Base-by-base conservation (phyloP, 2,888 invertebrate genomes). In the Chaetoderma sp. region DNA sequence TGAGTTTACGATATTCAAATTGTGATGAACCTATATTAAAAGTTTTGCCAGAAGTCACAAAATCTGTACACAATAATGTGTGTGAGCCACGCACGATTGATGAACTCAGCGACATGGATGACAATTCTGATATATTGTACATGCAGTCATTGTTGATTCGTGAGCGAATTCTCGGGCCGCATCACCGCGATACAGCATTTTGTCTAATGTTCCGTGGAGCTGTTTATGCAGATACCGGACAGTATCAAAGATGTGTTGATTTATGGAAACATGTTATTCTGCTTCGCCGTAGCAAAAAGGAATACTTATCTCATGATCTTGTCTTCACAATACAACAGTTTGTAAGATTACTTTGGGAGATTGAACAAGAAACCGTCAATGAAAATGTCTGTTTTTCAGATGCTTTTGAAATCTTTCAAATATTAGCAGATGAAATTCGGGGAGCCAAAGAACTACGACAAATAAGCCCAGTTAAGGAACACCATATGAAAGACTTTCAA, bases 171-270 rank as follows among this genome's bases (percentile, higher is more conserved):
- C 89, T 97, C 27, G 96, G 96, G 0, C 90, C 91, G 0, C 88
- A 90, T 74, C 96, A 97, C 88, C 93, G 94, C 86, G 96, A 96
- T 86, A 93, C 94, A 64, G 90, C 95, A 65, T 95, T 86, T 93
- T 87, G 86, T 16, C 75, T 88, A 58, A 82, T 83, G 82, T 81
- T 81, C 85, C 88, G 92, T 75, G 90, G 88, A 5, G 89, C 89
- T 4, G 88, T 88, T 5, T 89, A 89, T 78, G 89, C 89, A 1
- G 89, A 89, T 77, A 87, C 88, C 32, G 81, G 88, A 32, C 84
- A 85, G 49, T 93, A 93, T 86, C 93, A 94, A 86, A 90, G 92
- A 70, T 95, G 95, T 87, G 92, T 94, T 71, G 93, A 94, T 85
- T 89, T 96, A 62, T 96, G 96, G 96, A 89, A 90, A 67, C 91